phyloP scores from a whole-genome alignment of 2,797 vertebrate species.

The Labeo calbasu region DNA sequence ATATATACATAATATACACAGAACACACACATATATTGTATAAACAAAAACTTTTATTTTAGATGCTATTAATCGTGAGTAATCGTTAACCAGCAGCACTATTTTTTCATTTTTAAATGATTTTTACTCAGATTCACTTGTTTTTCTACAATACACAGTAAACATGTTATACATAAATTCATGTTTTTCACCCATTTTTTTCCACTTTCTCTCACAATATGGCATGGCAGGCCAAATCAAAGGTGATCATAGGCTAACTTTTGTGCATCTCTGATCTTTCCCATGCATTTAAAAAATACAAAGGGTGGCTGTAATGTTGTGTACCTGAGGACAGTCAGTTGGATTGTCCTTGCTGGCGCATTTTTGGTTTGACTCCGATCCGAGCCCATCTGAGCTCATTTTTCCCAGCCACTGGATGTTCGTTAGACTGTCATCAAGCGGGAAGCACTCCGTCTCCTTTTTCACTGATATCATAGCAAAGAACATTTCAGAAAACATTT shows the following conservation, averaged over 20 bases:
- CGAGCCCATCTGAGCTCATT: conserved; percentile 79
- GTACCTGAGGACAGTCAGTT: conserved; percentile 63
- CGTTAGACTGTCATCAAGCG: conserved; percentile 88
- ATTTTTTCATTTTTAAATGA: too few species aligned
- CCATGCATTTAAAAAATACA: not conserved
- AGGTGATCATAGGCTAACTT: not conserved
- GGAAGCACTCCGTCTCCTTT: conserved; percentile 68
- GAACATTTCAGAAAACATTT: not conserved
- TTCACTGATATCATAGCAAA: conserved; percentile 61
- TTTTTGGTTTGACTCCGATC: conserved; percentile 70
- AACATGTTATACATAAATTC: too few species aligned
- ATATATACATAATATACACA: too few species aligned
- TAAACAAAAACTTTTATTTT: too few species aligned
- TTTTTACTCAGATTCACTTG: too few species aligned
- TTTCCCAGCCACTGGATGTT: conserved; percentile 92
- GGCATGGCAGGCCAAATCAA: not conserved
- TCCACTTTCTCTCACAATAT: not conserved
- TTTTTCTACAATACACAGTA: too few species aligned
- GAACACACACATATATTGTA: too few species aligned
- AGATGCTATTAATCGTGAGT: too few species aligned
- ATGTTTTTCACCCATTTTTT: not conserved
- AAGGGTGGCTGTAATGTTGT: not conserved
- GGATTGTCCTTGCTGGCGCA: conserved; percentile 80
- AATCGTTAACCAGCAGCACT: too few species aligned
- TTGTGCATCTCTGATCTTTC: not conserved